A percentile compares a stretch with the other conserved stretches of the same genome.
These are phyloP conservation scores for Sebastes kiyomatsui DNA, from an alignment of 2,797 vertebrate genomes.

Conservation along the genomic window DNA sequence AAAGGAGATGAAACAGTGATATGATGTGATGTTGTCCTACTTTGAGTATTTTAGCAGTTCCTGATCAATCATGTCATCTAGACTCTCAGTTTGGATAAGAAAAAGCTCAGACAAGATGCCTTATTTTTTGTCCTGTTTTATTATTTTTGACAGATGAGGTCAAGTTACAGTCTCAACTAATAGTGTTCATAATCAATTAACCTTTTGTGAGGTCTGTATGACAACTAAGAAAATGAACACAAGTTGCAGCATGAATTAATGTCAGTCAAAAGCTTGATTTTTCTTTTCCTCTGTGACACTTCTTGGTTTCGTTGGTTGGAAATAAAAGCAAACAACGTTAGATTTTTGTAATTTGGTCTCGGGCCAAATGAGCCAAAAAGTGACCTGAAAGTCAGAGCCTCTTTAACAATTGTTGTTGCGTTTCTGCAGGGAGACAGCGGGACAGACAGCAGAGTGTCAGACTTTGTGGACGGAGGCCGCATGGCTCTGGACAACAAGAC, in stretches of 20 bases:
- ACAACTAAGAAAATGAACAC: background rate
- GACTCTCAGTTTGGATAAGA: no score
- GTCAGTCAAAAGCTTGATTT: background rate
- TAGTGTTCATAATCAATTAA: background rate
- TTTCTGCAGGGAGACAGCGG: constrained; percentile 80
- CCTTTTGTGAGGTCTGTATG: background rate
- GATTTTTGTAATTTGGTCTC: background rate
- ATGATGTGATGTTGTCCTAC: no score
- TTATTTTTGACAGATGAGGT: background rate
- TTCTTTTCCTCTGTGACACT: background rate
- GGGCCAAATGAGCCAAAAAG: background rate
- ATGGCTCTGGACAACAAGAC: constrained; percentile 95
- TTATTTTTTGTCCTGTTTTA: background rate
- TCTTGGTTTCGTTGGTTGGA: background rate
- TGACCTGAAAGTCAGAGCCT: background rate
- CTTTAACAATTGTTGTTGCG: background rate
- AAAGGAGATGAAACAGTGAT: no score
- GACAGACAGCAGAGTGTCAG: constrained; percentile 80
- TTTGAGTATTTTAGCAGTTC: fast-evolving
- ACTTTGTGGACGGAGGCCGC: constrained; percentile 86
- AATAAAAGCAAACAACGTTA: background rate
- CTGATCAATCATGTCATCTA: background rate
- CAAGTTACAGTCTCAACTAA: background rate
- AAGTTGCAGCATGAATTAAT: background rate
- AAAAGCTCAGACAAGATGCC: background rate